Base-by-base conservation (phyloP, 2,797 vertebrate genomes). In the Merluccius polli region DNA sequence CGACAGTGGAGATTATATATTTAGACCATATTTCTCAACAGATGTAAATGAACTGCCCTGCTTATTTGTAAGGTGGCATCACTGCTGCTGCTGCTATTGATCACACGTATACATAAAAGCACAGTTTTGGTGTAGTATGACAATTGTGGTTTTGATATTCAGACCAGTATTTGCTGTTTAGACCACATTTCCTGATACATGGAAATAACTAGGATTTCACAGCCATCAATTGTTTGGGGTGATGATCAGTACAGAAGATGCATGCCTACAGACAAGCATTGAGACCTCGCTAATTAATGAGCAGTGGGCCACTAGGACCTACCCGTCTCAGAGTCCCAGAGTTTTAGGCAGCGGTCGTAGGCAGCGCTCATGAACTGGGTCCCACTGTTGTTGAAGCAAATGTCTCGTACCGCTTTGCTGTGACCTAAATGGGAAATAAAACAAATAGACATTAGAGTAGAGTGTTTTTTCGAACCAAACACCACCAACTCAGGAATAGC, bases 291-390 rank as follows among this genome's bases (percentile, higher is more conserved):
- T 27, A 27, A 5, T 1, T 27, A 24, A 27, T 67, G 24, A 67
- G 29, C 24, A 5, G 21, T 63, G 59, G 63, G n/a, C 21, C 18
- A 35, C 27, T 7, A 11, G 52, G 31, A 29, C 91, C 32, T 89
- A 99, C 97, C 98, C 88, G 97, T 99, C 89, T 99, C 98, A 0
- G 97, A 92, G 90, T 99, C 98, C 98, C 97, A 99, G 71, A 99
- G 95, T 86, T 99, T 99, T 18, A 99, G 94, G 81, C 98, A 97
- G 41, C 97, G 94, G 86, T 99, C 98, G 29, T 99, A 99, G 0
- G 94, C 98, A 4, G 98, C 98, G 0, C 97, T 99, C 77, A 99
- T 96, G 86, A 99, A 99, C 85, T 89, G 93, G 8, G 95, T 96
- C 8, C 97, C 98, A 0, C 81, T 93, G 82, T 98, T 98, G 85